These are phyloP conservation scores for Nebria salina DNA, from an alignment of 2,888 invertebrate species.

Conservation along the genomic window DNA sequence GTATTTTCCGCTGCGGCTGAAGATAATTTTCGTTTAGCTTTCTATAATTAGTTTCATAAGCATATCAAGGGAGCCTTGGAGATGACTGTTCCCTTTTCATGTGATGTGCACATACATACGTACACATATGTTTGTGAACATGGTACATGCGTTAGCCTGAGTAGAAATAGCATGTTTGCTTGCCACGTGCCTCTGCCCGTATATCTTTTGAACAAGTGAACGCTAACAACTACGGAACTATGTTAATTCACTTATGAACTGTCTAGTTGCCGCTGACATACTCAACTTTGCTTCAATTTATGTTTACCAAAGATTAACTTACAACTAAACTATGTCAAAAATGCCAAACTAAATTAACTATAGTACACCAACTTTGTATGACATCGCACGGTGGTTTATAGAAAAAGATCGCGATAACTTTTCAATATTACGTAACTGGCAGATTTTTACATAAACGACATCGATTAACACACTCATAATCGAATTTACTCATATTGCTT, in stretches of 20 bases:
- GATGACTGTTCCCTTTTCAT: too few relatives aligned
- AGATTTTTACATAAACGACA: background rate
- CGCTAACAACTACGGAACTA: conserved; percentile 57
- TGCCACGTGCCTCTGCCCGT: conserved; percentile 13
- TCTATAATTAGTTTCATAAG: too few relatives aligned
- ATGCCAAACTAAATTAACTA: conserved; percentile 20
- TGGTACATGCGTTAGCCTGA: too few relatives aligned
- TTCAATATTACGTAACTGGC: too few relatives aligned
- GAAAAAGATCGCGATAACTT: too few relatives aligned
- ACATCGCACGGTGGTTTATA: too few relatives aligned
- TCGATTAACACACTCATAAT: background rate
- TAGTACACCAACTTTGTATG: too few relatives aligned
- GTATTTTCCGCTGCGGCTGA: too few relatives aligned
- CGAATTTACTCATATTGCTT: too few relatives aligned
- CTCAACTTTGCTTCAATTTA: conserved; percentile 8
- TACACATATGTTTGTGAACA: conserved; percentile 3
- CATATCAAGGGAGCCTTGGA: too few relatives aligned
- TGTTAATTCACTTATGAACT: conserved; percentile 60
- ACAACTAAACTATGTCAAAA: conserved; percentile 26
- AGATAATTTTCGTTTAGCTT: too few relatives aligned
- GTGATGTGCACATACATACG: background rate
- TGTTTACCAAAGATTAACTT: conserved; percentile 12
- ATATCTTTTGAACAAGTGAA: conserved; percentile 27
- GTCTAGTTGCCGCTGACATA: conserved; percentile 13
- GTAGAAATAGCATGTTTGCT: conserved; percentile 18